Evolutionary conservation across 2,797 vertebrate genomes (phyloP).

Genomic region (Arrhamphus sclerolepis): DNA sequence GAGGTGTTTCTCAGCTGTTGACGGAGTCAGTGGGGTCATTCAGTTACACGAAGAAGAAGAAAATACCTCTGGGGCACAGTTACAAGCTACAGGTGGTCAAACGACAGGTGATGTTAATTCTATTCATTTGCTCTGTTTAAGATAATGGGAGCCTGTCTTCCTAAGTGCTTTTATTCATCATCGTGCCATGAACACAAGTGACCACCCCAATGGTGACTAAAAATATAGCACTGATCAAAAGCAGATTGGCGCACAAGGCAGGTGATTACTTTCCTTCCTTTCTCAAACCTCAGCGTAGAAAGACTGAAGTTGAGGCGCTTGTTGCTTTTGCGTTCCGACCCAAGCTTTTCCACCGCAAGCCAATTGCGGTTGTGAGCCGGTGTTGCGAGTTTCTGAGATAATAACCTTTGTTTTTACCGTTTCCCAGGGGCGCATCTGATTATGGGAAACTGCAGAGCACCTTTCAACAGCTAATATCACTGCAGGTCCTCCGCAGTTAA

Average conservation of each 20-base stretch:
- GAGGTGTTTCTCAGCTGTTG: conserved; percentile 52
- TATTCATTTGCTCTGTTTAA: not conserved
- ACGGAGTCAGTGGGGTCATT: conserved; percentile 46
- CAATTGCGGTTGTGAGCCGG: too few species aligned
- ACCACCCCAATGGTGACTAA: not conserved
- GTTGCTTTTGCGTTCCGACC: too few species aligned
- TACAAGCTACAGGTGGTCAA: conserved; percentile 1
- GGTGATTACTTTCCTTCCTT: not conserved
- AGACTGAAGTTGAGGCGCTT: not conserved
- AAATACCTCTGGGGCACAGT: conserved; percentile 1
- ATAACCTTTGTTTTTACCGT: too few species aligned
- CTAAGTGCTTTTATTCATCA: not conserved
- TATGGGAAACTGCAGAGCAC: too few species aligned
- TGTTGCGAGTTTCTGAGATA: too few species aligned
- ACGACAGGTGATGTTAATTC: conserved; percentile 4
- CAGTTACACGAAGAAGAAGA: conserved; percentile 21
- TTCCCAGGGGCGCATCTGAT: too few species aligned
- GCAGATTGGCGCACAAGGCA: not conserved
- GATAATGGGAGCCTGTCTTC: not conserved
- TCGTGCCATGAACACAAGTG: not conserved
- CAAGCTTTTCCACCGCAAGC: too few species aligned
- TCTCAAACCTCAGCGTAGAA: not conserved
- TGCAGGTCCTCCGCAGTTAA: too few species aligned
- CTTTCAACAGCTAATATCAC: too few species aligned
- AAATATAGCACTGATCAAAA: conserved; percentile 7